Evolutionary conservation across 2,113 vertebrate genomes (phyloP).

Genomic region (Chloroceryle aenea): DNA sequence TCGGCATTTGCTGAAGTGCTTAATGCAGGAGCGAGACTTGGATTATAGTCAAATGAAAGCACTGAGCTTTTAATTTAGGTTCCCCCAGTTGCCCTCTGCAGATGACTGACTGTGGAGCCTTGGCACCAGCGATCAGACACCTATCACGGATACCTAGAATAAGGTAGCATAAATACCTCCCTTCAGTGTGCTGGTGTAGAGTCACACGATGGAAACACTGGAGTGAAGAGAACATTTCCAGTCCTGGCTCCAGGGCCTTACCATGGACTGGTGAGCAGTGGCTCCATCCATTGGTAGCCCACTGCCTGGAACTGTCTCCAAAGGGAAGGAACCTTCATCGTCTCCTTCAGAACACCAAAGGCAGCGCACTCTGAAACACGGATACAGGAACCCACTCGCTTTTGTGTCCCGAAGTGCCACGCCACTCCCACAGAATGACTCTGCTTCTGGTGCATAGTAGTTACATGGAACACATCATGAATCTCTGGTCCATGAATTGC

Average conservation of each 20-base stretch:
- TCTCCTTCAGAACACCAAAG: background rate
- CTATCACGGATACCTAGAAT: too few relatives aligned
- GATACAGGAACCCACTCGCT: background rate
- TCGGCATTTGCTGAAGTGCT: background rate
- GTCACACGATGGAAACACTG: background rate
- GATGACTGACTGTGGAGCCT: background rate
- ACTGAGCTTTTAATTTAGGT: background rate
- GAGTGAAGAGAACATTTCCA: background rate
- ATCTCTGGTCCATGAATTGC: background rate
- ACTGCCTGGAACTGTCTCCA: background rate
- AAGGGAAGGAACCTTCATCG: background rate
- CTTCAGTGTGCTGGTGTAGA: background rate
- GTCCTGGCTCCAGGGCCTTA: background rate
- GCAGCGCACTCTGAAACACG: background rate
- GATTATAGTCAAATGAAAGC: background rate
- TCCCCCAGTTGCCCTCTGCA: background rate
- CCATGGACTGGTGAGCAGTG: fast-evolving
- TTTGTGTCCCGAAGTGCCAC: background rate
- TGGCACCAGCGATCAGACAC: background rate
- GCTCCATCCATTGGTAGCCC: fast-evolving
- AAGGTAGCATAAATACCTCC: background rate
- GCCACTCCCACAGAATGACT: background rate
- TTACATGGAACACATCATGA: background rate
- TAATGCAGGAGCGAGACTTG: background rate
- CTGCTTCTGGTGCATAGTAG: background rate